Evolutionary conservation across 2,797 vertebrate genomes (phyloP), one percentile per base, ranked within the genome.

Genomic region (Melanotaenia pygmaea): DNA sequence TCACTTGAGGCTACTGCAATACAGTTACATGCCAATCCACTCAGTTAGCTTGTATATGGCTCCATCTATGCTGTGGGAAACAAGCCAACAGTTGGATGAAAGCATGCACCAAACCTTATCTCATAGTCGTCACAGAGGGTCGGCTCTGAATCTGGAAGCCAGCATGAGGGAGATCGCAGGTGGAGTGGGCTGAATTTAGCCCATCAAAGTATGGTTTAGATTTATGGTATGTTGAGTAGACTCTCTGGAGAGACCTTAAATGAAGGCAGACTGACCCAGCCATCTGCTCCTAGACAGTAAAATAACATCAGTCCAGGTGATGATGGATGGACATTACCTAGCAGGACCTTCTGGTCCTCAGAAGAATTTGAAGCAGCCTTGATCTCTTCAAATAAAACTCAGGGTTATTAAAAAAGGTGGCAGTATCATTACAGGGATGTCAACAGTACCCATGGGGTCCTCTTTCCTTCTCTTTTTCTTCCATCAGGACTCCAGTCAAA

Each of bases 401-500:
- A 58, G 64, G 56, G 62, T 81, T 83, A 87, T 89, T 79, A 79
- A 70, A 58, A 37, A 43, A 53, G 45, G 38, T 28, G 28, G 22
- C 61, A n/a, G 18, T 37, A 32, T 6, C 67, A 59, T 72, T 45
- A 69, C 54, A 66, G 56, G 16, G 34, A 75, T 72, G 59, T 60
- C 22, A n/a, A 60, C 64, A 16, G 50, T 72, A 62, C 24, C 88
- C 74, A 77, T 59, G 22, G 51, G 38, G 47, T 70, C 28, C 28
- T 28, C 28, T 28, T 73, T 72, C 47, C 24, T 34, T 74, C 70
- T 59, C 79, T 66, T 84, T n/a, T 71, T 72, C 75, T 80, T 82
- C 72, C 84, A 84, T 60, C 89, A 99, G 98, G 98, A 99, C 91
- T 98, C 98, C 73, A 98, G 97, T 93, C 98, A 99, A 92, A 99